A percentile compares a stretch with the other conserved stretches of the same genome.
Conservation (phyloP, 2,797 vertebrate genomes). For the Siniperca scherzeri region DNA sequence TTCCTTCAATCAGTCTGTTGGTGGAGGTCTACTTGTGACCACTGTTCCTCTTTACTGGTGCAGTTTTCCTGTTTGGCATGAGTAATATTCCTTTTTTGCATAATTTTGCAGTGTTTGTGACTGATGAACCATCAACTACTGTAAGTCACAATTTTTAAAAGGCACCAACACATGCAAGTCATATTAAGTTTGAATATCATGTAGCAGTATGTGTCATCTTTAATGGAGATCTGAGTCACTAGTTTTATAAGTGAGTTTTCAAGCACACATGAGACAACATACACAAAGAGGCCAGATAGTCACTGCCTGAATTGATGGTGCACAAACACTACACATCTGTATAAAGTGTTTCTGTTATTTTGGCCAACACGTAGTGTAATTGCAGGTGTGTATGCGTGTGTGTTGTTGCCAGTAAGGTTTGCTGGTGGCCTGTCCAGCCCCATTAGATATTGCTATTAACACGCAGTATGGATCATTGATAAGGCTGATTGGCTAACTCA, state of each 20-base stretch:
- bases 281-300: not conserved
- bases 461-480: not conserved
- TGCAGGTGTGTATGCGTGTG: not conserved
- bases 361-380: not conserved
- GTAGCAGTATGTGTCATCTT: not conserved
- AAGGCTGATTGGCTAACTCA: not conserved
- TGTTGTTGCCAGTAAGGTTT: not conserved
- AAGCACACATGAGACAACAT: not conserved
- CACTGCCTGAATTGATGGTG: not conserved
- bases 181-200: not conserved
- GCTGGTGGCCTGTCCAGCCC: not conserved
- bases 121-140: not conserved
- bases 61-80: conserved; percentile 22
- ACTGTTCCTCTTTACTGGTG: conserved; percentile 12
- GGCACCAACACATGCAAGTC: conserved; percentile 5
- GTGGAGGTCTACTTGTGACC: conserved; percentile 1
- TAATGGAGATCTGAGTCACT: not conserved
- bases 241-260: not conserved
- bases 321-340: not conserved
- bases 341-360: not conserved
- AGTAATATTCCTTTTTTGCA: conserved; percentile 29
- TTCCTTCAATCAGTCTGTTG: conserved; percentile 1
- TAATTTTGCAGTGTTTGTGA: not conserved
- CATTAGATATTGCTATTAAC: not conserved
- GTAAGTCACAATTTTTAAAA: conserved; percentile 9